Percentiles rank a stretch among this genome's conserved stretches.
Evolutionary conservation across 2,797 vertebrate genomes (phyloP).

Genomic region (Paramormyrops hopkinsi): DNA sequence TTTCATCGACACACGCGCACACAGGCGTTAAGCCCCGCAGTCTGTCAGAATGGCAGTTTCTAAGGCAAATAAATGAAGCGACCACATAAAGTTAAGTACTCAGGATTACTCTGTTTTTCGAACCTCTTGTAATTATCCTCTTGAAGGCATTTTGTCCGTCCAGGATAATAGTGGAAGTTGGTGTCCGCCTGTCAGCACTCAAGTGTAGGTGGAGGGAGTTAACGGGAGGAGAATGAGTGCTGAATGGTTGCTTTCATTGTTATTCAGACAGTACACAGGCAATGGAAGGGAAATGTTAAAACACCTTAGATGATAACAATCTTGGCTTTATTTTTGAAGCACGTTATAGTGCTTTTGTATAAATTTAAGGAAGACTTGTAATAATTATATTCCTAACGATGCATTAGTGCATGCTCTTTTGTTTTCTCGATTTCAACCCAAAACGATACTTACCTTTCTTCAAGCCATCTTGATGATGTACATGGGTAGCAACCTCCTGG

Average conservation of each 20-base stretch:
- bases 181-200: constrained; percentile 66
- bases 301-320: neutral
- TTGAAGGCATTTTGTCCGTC: constrained; percentile 64
- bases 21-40: constrained; percentile 48
- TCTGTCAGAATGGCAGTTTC: constrained; percentile 61
- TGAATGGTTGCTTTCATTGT: constrained; percentile 65
- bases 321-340: neutral
- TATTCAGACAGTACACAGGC: constrained; percentile 48
- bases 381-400: neutral
- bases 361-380: neutral
- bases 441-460: neutral
- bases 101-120: constrained; percentile 67
- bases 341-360: neutral
- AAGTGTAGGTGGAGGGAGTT: constrained; percentile 63
- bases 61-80: constrained; percentile 62
- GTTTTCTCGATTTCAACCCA: neutral
- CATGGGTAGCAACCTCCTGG: neutral
- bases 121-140: constrained; percentile 72
- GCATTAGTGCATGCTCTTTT: neutral
- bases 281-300: neutral
- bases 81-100: constrained; percentile 68
- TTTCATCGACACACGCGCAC: constrained; percentile 45
- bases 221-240: constrained; percentile 52
- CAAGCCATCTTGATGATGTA: neutral
- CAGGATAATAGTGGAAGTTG: constrained; percentile 65